Evolutionary conservation across 2,797 vertebrate species (phyloP).

Genomic region (Etheostoma perlongum): DNA sequence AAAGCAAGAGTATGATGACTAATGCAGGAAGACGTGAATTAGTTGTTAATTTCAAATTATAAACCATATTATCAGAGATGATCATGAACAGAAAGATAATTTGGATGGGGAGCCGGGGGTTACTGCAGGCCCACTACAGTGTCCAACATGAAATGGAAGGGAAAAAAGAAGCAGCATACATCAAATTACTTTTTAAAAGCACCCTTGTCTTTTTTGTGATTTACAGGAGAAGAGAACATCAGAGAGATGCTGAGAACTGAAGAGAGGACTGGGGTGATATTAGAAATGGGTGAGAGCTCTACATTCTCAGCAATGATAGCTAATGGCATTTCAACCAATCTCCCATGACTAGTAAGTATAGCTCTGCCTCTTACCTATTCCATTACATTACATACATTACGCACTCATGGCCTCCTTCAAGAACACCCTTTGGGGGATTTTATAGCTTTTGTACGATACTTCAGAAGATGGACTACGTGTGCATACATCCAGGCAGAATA

Average conservation of each 20-base stretch:
- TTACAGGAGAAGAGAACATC: slow-evolving; percentile 57
- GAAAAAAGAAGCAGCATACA: slow-evolving; percentile 32
- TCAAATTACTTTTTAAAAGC: slow-evolving; percentile 78
- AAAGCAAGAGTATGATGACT: slow-evolving; percentile 60
- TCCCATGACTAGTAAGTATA: slow-evolving; percentile 52
- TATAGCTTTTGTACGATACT: slow-evolving; percentile 48
- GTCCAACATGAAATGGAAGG: slow-evolving; percentile 46
- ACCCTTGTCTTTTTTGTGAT: slow-evolving; percentile 64
- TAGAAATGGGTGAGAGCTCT: slow-evolving; percentile 65
- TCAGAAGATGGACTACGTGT: too few species aligned
- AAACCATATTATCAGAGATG: slow-evolving; percentile 65
- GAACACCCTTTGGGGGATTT: slow-evolving; percentile 43
- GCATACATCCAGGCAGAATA: too few species aligned
- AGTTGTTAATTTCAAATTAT: slow-evolving; percentile 73
- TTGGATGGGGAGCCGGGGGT: slow-evolving; percentile 46
- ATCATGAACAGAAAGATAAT: slow-evolving; percentile 52
- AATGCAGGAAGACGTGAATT: slow-evolving; percentile 68
- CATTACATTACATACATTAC: slow-evolving; percentile 32
- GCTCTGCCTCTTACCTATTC: slow-evolving; percentile 55
- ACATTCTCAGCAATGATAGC: slow-evolving; percentile 57
- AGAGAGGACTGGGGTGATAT: slow-evolving; percentile 51
- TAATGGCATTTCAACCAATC: slow-evolving; percentile 58
- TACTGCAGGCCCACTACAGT: too few species aligned
- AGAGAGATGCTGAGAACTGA: slow-evolving; percentile 62
- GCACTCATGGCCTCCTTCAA: slow-evolving; percentile 35